Base-by-base conservation (phyloP, 1,140 invertebrate species). In the Orius insidiosus region DNA sequence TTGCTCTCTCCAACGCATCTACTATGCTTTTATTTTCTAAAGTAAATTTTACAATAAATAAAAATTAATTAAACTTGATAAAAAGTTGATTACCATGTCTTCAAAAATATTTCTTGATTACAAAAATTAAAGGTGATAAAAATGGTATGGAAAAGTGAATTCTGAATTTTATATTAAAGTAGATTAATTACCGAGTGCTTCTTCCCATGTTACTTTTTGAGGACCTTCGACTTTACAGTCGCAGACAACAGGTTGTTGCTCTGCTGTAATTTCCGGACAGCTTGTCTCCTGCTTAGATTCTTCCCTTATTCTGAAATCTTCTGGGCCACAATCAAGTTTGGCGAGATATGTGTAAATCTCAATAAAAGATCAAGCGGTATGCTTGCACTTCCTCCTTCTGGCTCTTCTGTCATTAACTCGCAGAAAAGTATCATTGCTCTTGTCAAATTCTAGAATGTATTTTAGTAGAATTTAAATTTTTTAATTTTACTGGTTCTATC, bases 361-460 rank as follows among this genome's bases (percentile, higher is more conserved):
- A 5, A 46, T 36, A 56, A 56, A 8, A 35, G 37, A 30, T 52
- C 18, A 13, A 76, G 65, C 0, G 75, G 69, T 44, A 89, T 80
- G 52, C 75, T 72, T 1, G 80, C 72, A 3, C 76, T 75, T 2
- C 79, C 82, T 33, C 84, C 85, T 53, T 85, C 80, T 1, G 82
- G 78, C 58, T 88, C 82, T 49, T 76, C 70, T 13, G 84, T 86
- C 47, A 86, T 61, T 30, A 84, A 67, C 62, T 87, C 81, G 61
- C 84, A 88, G 35, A 87, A 64, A 19, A 77, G 68, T 44, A 78
- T 76, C 80, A 88, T 83, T 14, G 82, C 81, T 57, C 78, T 71
- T 5, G 74, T 74, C 16, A 87, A 65, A 55, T 70, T 77, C 80
- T 85, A 54, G 10, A 58, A 63, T 40, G 7, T 4, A 4, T 4